Evolutionary conservation across 2,797 vertebrate species (phyloP), one percentile per base, ranked within the genome.

Genomic region (Serranus cabrilla): DNA sequence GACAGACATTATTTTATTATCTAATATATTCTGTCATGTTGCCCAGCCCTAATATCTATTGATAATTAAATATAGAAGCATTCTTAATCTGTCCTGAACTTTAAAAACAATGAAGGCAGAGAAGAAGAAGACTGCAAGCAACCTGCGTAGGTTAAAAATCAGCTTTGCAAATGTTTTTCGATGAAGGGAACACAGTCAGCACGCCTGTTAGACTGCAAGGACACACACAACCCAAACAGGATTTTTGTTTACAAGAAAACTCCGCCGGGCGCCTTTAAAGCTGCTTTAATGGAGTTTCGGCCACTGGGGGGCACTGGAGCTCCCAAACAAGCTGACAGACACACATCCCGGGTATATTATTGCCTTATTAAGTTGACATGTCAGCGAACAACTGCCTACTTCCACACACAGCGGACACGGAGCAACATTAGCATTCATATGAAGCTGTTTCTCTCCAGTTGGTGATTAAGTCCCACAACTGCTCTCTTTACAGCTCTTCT

Each of bases 401-500:
- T 62, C 18, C 10, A 47, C 56, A 62, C 23, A 11, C 10, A 34
- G 50, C 40, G n/a, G 39, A 66, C 11, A 63, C 2, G 2, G 40
- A 59, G 25, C 65, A 55, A 25, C 49, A 68, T 68, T 20, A 68
- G 13, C 21, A 78, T 71, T 50, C 20, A 31, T 34, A 42, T 61
- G 23, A 40, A 63, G 45, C 2, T 39, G 42, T 39, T 47, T 47
- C 25, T 39, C 51, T 57, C 37, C 39, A 39, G 63, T 21, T 39
- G 68, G 52, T 49, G 50, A 65, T 61, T 18, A 61, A 40, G 54
- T 47, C 10, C 9, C 16, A 18, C 11, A 21, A 34, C 39, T 17
- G n/a, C 17, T 65, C 47, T 63, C 51, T 45, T 49, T 57, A 34
- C 4, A 46, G 46, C 54, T 45, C 16, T 77, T 43, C 61, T 37